Evolutionary conservation across 2,888 invertebrate species (phyloP), one percentile per base, ranked within the genome.

Genomic region (Acanthosepion lycidas): DNA sequence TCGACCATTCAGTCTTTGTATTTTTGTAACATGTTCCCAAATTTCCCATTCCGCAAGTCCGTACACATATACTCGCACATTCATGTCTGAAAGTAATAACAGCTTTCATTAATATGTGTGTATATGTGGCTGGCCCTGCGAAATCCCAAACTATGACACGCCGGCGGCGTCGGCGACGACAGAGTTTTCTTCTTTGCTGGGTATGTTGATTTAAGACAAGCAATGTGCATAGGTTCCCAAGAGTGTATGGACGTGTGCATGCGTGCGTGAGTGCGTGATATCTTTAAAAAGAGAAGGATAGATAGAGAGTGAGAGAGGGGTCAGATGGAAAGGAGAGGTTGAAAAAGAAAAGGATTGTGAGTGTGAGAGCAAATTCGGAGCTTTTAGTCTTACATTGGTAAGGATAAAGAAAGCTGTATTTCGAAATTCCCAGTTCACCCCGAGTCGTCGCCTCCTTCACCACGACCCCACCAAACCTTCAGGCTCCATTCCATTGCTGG

Each of bases 401-500:
- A 78, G n/a, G n/a, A 78, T 78, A 78, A 78, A 78, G n/a, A 78
- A n/a, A 78, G 78, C n/a, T 28, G 78, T 78, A 78, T 78, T 78
- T 78, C n/a, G 78, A 78, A 78, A 78, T 78, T 78, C 78, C n/a
- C n/a, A n/a, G 33, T 78, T 78, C 78, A 78, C 78, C 42, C 78
- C 78, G n/a, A 78, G n/a, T 33, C 78, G 78, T 78, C n/a, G n/a
- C n/a, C 78, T 33, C 18, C n/a, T 33, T 33, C 78, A 2, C 78
- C 78, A 9, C 33, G 15, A 12, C 78, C 12, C n/a, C n/a, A 15
- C 1, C n/a, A 78, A n/a, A 78, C 15, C n/a, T 12, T n/a, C n/a
- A 78, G 78, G 78, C n/a, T 33, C 78, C 78, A 33, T 78, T 78
- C 78, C 78, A 78, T 9, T 18, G n/a, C 78, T 33, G 78, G n/a